Percentiles rank a stretch among this genome's conserved stretches.
These are phyloP conservation scores for Argyresthia goedartella DNA, from an alignment of 2,888 invertebrate genomes.

Conservation along the genomic window DNA sequence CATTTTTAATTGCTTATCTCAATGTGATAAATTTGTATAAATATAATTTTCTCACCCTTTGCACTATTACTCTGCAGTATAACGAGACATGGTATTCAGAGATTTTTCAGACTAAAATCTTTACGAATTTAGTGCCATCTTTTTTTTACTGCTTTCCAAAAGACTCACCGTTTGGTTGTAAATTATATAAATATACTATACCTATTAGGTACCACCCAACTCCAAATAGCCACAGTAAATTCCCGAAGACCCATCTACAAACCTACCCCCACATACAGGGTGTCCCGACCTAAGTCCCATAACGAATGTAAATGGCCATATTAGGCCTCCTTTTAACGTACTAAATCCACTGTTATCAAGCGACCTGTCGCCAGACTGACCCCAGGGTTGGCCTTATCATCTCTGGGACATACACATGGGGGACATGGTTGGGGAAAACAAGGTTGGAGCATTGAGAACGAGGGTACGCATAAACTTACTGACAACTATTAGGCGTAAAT, in stretches of 20 bases:
- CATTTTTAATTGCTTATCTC: no score
- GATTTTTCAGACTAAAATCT: no score
- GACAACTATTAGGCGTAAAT: no score
- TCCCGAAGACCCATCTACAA: background rate
- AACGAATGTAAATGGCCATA: conserved; percentile 62
- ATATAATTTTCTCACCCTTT: no score
- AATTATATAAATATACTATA: background rate
- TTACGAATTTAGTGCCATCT: no score
- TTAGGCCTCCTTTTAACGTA: conserved; percentile 68
- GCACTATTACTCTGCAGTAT: no score
- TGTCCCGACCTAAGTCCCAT: conserved; percentile 16
- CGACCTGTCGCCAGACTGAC: conserved; percentile 45
- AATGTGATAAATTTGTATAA: no score
- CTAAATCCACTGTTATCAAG: conserved; percentile 46
- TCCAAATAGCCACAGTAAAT: background rate
- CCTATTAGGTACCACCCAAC: background rate
- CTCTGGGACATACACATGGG: background rate
- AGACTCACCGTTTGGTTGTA: background rate
- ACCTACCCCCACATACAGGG: background rate
- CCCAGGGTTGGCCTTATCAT: conserved; percentile 35
- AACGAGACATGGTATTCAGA: no score
- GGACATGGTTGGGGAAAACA: no score
- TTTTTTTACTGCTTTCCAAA: background rate
- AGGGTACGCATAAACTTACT: no score
- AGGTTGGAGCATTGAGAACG: no score